Evolutionary conservation across 1,140 invertebrate genomes (phyloP).

Genomic region (Cydia splendana): DNA sequence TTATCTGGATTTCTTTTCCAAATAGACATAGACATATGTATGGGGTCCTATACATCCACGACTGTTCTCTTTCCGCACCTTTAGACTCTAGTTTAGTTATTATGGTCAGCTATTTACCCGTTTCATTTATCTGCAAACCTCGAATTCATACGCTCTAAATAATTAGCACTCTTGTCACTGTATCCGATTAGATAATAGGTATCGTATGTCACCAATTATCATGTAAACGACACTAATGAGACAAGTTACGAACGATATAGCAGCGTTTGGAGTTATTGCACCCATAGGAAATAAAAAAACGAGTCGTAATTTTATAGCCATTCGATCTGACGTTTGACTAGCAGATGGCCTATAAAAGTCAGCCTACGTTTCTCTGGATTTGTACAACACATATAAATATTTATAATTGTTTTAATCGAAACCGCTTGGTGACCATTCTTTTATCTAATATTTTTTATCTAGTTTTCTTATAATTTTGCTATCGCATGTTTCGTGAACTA

Average conservation of each 20-base stretch:
- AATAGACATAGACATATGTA: too few species aligned
- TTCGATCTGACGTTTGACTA: background rate
- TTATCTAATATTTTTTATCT: too few species aligned
- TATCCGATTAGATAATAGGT: background rate
- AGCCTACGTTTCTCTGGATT: background rate
- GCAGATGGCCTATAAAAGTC: conserved; percentile 5
- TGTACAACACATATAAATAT: background rate
- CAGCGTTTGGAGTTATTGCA: conserved; percentile 1
- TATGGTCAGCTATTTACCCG: too few species aligned
- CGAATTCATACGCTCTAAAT: background rate
- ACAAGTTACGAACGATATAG: background rate
- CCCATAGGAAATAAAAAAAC: background rate
- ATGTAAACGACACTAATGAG: background rate
- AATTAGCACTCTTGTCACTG: background rate
- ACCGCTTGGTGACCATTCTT: background rate
- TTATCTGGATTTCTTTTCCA: too few species aligned
- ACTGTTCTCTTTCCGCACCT: too few species aligned
- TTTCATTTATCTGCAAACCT: background rate
- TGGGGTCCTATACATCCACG: too few species aligned
- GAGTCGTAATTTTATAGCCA: conserved; percentile 1
- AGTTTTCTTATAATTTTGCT: background rate
- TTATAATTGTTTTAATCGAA: background rate
- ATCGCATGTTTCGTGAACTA: background rate
- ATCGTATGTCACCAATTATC: conserved; percentile 14
- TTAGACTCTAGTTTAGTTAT: too few species aligned